Percentiles rank a stretch among this genome's conserved stretches.
Evolutionary conservation across 2,797 vertebrate genomes (phyloP).

Genomic region (Sebastes cheni): DNA sequence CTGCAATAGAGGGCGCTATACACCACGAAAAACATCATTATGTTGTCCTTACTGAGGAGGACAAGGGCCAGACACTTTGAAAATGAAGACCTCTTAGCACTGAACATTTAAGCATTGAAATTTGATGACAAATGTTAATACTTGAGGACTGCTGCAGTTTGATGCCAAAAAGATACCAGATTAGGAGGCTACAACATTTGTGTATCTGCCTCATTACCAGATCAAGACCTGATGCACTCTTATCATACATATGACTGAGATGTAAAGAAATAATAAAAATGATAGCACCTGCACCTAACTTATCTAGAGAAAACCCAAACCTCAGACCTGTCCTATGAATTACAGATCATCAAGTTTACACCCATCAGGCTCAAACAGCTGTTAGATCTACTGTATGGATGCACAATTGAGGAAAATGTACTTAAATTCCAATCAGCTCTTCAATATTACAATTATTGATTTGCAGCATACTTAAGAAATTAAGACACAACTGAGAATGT

Average conservation of each 20-base stretch:
- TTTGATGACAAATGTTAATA: neutral
- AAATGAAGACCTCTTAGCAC: neutral
- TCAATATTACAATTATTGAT: neutral
- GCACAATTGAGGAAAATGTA: neutral
- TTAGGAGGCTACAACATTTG: neutral
- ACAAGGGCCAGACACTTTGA: neutral
- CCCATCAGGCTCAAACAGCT: neutral
- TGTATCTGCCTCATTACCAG: neutral
- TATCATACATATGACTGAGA: neutral
- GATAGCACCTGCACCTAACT: neutral
- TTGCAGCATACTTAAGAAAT: conserved; percentile 9
- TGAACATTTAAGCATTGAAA: neutral
- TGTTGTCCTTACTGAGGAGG: neutral
- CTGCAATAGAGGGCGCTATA: conserved; percentile 40
- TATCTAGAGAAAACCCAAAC: neutral
- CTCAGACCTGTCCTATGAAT: neutral
- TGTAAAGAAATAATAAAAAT: neutral
- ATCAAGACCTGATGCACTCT: neutral
- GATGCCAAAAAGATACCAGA: neutral
- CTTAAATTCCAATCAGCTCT: neutral
- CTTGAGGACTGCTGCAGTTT: neutral
- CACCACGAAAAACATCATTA: conserved; percentile 4
- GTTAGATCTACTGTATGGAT: neutral
- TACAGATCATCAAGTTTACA: neutral
- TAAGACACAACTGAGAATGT: conserved; percentile 23